Conservation (phyloP, 1,140 invertebrate genomes). For the Spodoptera frugiperda region DNA sequence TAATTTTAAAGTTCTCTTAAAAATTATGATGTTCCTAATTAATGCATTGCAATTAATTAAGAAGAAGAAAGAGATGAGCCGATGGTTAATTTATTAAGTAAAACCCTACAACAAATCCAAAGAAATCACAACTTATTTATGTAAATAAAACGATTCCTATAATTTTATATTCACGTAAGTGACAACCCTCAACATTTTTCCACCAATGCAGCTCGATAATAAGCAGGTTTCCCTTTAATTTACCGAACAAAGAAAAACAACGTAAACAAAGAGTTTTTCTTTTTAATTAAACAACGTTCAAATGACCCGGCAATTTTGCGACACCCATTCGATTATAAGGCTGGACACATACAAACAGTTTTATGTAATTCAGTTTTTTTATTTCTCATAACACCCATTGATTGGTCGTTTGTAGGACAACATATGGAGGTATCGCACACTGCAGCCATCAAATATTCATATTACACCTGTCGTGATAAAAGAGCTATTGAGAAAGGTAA, state of each 20-base stretch:
- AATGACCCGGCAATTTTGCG: background rate
- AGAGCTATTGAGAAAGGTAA: conserved; percentile 27
- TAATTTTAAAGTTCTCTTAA: no score
- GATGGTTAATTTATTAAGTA: no score
- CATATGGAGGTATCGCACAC: conserved; percentile 34
- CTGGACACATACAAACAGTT: conserved; percentile 5
- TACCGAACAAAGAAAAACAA: conserved; percentile 2
- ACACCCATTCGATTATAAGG: conserved; percentile 26
- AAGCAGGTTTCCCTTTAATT: background rate
- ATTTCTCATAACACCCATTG: conserved; percentile 26
- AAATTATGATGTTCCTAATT: no score
- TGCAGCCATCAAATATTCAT: conserved; percentile 38
- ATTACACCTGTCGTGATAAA: conserved; percentile 29
- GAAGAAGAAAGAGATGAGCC: no score
- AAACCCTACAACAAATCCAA: no score
- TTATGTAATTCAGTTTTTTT: conserved; percentile 10
- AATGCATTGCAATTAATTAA: no score
- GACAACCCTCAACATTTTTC: background rate
- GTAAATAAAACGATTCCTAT: no score
- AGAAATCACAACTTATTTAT: no score
- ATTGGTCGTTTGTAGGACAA: conserved; percentile 3
- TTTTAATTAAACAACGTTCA: conserved; percentile 12
- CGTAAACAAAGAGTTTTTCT: conserved; percentile 1
- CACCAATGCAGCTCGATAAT: conserved; percentile 14
- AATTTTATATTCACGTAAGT: background rate